These are phyloP conservation scores for Neoascia interrupta DNA, from an alignment of 2,888 invertebrate species.

Conservation along the genomic window DNA sequence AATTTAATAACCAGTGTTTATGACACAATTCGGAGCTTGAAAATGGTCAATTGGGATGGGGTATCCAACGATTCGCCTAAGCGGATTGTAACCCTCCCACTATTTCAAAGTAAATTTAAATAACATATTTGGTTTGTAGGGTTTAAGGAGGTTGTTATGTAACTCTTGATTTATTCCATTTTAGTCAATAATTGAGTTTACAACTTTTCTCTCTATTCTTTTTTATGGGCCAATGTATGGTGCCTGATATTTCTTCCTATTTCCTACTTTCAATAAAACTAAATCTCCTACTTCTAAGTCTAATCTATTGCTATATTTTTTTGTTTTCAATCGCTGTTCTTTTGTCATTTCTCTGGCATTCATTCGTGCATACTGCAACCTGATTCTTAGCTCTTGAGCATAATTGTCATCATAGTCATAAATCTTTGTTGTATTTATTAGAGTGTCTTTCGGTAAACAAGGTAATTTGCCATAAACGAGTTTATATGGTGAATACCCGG, in stretches of 20 bases:
- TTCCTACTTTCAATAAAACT: conserved; percentile 1
- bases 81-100: no score
- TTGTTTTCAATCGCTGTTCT: conserved; percentile 2
- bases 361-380: not conserved
- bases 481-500: not conserved
- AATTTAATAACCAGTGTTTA: no score
- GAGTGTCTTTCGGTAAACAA: not conserved
- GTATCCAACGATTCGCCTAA: no score
- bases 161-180: not conserved
- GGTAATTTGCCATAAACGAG: conserved; percentile 1
- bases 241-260: conserved; percentile 5
- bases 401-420: conserved; percentile 10
- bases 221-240: conserved; percentile 1
- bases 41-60: no score
- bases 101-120: no score
- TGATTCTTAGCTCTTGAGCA: conserved; percentile 1
- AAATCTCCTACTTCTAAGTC: conserved; percentile 1
- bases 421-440: not conserved
- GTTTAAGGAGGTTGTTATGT: not conserved
- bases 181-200: not conserved
- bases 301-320: conserved; percentile 2
- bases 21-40: no score
- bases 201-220: not conserved
- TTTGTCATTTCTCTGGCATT: conserved; percentile 11
- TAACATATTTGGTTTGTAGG: not conserved